Base-by-base conservation (phyloP, 1,140 invertebrate species). In the Parasteatoda tepidariorum region DNA sequence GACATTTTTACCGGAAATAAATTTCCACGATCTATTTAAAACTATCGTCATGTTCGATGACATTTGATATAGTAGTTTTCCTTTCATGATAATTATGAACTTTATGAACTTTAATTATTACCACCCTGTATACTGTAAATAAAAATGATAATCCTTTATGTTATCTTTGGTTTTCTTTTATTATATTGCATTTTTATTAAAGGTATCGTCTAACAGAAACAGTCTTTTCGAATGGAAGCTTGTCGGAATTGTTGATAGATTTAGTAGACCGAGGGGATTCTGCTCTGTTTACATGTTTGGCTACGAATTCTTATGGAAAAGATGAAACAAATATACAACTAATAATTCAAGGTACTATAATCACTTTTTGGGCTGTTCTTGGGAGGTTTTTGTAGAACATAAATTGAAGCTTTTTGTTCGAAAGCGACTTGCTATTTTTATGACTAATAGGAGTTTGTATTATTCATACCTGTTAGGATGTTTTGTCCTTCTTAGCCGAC, bases 291-390 rank as follows among this genome's bases (percentile, higher is more conserved):
- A 89, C 88, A 0, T 91, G 90, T 84, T 73, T 85, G 2, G 89
- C 89, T 0, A 85, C 85, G 18, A 91, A 91, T 78, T 76, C 85
- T 5, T 87, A 89, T 70, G 90, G 90, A 7, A 86, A 86, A n/a
- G 89, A 89, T 59, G 86, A 88, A 78, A 88, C 89, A 5, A 86
- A 86, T 0, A 88, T 89, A 48, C 85, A 87, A 22, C 75, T 90
- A 0, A 87, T 88, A 48, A 88, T 90, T 5, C 88, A 90, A 90
- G 89, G 90, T 90, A 76, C 9, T 2, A n/a, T n/a, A n/a, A n/a
- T n/a, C n/a, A n/a, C n/a, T n/a, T n/a, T n/a, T n/a, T n/a, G n/a
- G n/a, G n/a, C n/a, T n/a, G n/a, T n/a, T n/a, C n/a, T n/a, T n/a
- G n/a, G n/a, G n/a, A n/a, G n/a, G n/a, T n/a, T n/a, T n/a, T n/a